A percentile compares a stretch with the other conserved stretches of the same genome.
phyloP scores from a whole-genome alignment of 2,797 vertebrate genomes.

The Nannoperca australis region DNA sequence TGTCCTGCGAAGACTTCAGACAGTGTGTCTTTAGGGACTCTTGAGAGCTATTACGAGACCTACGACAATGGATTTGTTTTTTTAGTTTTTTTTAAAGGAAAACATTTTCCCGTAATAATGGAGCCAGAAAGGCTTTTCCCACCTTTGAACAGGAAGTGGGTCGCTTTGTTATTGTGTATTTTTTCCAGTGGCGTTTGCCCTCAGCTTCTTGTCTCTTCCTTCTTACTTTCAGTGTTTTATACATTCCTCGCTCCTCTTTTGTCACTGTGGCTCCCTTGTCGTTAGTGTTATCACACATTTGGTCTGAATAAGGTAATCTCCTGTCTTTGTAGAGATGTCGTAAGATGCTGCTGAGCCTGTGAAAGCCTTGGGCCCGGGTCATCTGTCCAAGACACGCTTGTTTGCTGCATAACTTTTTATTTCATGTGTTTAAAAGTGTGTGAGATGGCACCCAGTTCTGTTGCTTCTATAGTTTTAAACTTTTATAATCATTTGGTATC shows the following conservation, averaged over 20 bases:
- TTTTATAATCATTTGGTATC: conserved; percentile 16
- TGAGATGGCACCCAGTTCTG: not conserved
- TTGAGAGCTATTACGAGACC: conserved; percentile 21
- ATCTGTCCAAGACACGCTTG: not conserved
- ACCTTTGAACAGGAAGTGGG: conserved; percentile 70
- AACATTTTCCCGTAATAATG: conserved; percentile 45
- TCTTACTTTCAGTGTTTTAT: conserved; percentile 41
- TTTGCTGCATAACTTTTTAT: conserved; percentile 27
- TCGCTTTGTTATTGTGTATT: conserved; percentile 59
- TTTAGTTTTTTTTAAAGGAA: conserved; percentile 8
- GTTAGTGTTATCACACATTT: conserved; percentile 21
- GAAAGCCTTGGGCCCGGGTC: not conserved
- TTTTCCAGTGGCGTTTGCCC: conserved; percentile 56
- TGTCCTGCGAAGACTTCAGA: conserved; percentile 18
- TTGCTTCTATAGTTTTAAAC: conserved; percentile 11
- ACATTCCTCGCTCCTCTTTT: conserved; percentile 51
- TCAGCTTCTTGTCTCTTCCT: conserved; percentile 65
- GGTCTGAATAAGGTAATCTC: conserved; percentile 25
- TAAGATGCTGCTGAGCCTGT: conserved; percentile 19
- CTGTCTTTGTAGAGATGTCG: conserved; percentile 28
- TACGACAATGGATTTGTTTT: conserved; percentile 51
- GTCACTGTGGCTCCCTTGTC: conserved; percentile 38
- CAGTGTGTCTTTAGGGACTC: conserved; percentile 23
- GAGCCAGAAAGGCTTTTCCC: conserved; percentile 52
- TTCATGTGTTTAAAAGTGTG: conserved; percentile 1